These are phyloP conservation scores for Drosophila lutescens DNA, from an alignment of 2,888 invertebrate genomes.

Conservation along the genomic window DNA sequence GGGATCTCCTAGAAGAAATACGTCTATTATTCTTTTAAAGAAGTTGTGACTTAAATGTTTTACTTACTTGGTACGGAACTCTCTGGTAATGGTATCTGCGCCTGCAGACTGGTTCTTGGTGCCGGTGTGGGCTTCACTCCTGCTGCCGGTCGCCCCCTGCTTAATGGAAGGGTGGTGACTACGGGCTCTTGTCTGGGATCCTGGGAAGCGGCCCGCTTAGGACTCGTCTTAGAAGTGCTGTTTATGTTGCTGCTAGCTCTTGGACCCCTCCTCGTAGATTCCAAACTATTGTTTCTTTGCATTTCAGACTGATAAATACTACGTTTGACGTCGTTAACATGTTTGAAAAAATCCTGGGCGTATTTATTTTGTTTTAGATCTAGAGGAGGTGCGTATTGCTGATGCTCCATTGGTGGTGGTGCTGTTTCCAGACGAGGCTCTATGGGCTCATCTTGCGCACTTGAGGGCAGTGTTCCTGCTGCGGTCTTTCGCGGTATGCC, in stretches of 20 bases:
- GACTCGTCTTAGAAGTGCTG: constrained; percentile 50
- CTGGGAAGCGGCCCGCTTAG: constrained; percentile 50
- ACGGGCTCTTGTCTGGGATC: constrained; percentile 44
- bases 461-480: constrained; percentile 78
- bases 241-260: constrained; percentile 19
- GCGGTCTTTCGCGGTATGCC: constrained; percentile 81
- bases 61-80: constrained; percentile 19
- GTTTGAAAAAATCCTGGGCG: constrained; percentile 84
- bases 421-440: constrained; percentile 35
- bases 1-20: constrained; percentile 29
- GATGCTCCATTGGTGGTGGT: constrained; percentile 43
- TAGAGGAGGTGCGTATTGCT: constrained; percentile 59
- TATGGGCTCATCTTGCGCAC: constrained; percentile 37
- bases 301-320: constrained; percentile 84
- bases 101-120: constrained; percentile 74
- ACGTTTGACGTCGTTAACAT: constrained; percentile 84
- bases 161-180: constrained; percentile 76
- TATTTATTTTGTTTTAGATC: constrained; percentile 84
- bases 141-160: constrained; percentile 74
- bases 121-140: constrained; percentile 76
- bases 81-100: constrained; percentile 25
- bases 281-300: constrained; percentile 76
- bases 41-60: neutral
- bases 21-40: too few relatives aligned
- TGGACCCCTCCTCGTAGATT: constrained; percentile 49